Evolutionary conservation across 2,888 invertebrate species (phyloP), one percentile per base, ranked within the genome.

Genomic region (Acrobasis consociella): DNA sequence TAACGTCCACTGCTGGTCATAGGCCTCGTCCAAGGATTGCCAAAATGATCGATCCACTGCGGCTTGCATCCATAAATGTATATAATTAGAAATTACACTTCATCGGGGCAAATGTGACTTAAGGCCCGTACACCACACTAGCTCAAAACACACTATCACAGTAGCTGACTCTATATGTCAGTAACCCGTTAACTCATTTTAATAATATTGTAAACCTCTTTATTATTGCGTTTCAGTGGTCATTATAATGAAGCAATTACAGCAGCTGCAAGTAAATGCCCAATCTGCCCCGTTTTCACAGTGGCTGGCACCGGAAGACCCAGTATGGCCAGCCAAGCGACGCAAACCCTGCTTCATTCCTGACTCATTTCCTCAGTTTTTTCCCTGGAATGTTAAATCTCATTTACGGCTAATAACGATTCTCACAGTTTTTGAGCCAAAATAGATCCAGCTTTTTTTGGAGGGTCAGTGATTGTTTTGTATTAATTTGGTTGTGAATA

Each of bases 281-380:
- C 58, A 50, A 62, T 61, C 15, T 64, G 55, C 66, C 62, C 58
- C 62, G 64, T 65, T 67, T 38, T 49, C 63, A 64, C 62, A 67
- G 68, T 55, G 63, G 58, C 64, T 66, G 70, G 64, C 72, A 78
- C 89, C 91, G 91, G 90, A 91, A 88, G 84, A 84, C 77, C 74
- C 69, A 73, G 76, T 76, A 72, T 77, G 80, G 63, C 67, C 86
- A 88, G 75, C 84, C 85, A 75, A 86, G 83, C 90, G 89, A 73
- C 74, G 77, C 60, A 31, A 50, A 22, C 79, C 73, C 75, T 70
- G 76, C 72, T 74, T 74, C 77, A 77, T 74, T 82, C 82, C 82
- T 82, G 81, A 83, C 85, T 89, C 89, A 90, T 90, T 91, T 91
- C 91, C 91, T 89, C 75, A 71, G 67, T 76, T 78, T 81, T 82